These are phyloP conservation scores for Seriola quinqueradiata DNA, from an alignment of 2,113 vertebrate genomes.

Conservation along the genomic window DNA sequence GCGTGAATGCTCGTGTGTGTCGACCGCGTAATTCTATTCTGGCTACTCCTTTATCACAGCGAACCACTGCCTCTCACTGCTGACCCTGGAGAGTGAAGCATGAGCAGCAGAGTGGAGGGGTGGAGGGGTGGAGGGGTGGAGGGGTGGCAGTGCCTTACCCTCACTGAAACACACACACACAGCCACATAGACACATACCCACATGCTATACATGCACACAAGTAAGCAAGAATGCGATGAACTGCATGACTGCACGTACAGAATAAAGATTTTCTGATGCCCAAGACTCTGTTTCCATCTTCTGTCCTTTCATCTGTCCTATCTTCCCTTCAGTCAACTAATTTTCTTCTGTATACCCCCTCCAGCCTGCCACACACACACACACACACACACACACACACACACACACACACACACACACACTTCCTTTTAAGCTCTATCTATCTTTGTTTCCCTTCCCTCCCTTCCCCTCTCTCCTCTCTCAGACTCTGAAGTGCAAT, in stretches of 20 bases:
- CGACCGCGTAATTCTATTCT: conserved; percentile 12
- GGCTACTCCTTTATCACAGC: conserved; percentile 15
- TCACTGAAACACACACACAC: not conserved
- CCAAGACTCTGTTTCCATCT: conserved; percentile 8
- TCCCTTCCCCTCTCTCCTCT: not conserved
- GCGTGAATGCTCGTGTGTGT: conserved; percentile 1
- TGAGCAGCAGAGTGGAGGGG: not conserved
- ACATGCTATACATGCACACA: not conserved
- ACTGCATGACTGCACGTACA: conserved; percentile 18
- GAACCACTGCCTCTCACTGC: conserved; percentile 7
- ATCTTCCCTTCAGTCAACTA: conserved; percentile 7
- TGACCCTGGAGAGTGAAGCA: conserved; percentile 36
- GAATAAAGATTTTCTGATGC: conserved; percentile 9
- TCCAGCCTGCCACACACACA: not conserved
- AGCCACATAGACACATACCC: not conserved
- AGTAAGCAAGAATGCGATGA: conserved; percentile 13
- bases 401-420: not conserved
- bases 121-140: too few species aligned
- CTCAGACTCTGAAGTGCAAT: not conserved
- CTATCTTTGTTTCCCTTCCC: not conserved
- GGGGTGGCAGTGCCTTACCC: not conserved
- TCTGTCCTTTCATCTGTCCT: conserved; percentile 11
- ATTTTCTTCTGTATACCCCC: not conserved
- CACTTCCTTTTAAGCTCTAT: not conserved
- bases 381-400: not conserved